Base-by-base conservation (phyloP, 2,888 invertebrate genomes). In the Didymodactylos carnosus region DNA sequence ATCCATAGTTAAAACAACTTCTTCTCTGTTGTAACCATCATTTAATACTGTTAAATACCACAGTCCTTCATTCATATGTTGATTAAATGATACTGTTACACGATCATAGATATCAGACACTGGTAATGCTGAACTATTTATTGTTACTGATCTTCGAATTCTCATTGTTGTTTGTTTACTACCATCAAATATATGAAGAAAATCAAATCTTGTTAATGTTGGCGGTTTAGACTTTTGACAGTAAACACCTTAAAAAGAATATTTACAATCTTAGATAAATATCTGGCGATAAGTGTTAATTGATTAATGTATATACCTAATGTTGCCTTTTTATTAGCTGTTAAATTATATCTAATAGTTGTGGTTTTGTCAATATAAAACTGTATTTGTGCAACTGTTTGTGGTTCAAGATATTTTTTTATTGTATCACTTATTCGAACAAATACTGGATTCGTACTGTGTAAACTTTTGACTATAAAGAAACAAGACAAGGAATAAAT, bases 311-410 rank as follows among this genome's bases (percentile, higher is more conserved):
- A 91, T 81, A 92, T 91, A 75, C 25, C 77, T 69, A 10, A 77
- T 70, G 29, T 62, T 3, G 62, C 62, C 69, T 79, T 77, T 16
- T 77, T 77, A 8, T 82, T 80, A 35, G 84, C 76, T 84, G 89
- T 90, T 84, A 94, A 91, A 84, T 94, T 93, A 83, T 94, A 94
- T 82, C 91, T 90, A 72, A 95, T 90, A 84, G 92, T 93, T 70
- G 91, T 90, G 73, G 93, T 90, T 84, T 92, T 91, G 76, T 91
- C 90, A 84, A 94, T 93, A 85, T 91, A 92, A 85, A 95, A 94
- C 85, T 93, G 92, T 89, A 93, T 91, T 84, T 93, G 92, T 94
- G 94, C 94, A 84, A 94, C 94, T 82, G 92, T 90, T 85, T 93
- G 92, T 77, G 94, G 90, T 80, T 90, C 89, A 82, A 95, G 91